Evolutionary conservation across 2,113 vertebrate genomes (phyloP).

Genomic region (Microtus richardsoni): DNA sequence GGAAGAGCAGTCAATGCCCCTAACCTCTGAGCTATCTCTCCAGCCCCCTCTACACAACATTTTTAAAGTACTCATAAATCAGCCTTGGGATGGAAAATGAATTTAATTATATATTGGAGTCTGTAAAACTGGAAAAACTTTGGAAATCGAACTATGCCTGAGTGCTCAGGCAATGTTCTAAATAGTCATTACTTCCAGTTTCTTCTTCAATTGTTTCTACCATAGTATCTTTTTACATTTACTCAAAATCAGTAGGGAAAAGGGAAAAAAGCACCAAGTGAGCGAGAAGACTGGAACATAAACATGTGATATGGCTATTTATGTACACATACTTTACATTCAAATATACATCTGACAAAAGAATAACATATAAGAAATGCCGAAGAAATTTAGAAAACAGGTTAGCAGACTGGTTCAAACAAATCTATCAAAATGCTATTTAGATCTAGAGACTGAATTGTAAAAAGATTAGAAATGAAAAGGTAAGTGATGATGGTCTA

Average conservation of each 20-base stretch:
- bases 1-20: too few species aligned
- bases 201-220: not conserved
- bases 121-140: not conserved
- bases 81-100: not conserved
- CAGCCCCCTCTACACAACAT: not conserved
- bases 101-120: not conserved
- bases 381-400: not conserved
- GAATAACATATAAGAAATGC: not conserved
- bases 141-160: not conserved
- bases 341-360: not conserved
- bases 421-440: not conserved
- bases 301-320: not conserved
- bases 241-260: not conserved
- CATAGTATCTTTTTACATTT: not conserved
- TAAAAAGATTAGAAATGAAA: not conserved
- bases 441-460: not conserved
- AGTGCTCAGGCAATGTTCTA: not conserved
- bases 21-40: too few species aligned
- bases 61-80: not conserved
- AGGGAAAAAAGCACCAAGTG: not conserved
- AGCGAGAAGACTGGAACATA: not conserved
- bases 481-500: not conserved
- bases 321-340: not conserved
- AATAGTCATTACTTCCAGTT: not conserved
- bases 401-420: not conserved